Percentiles rank a stretch among this genome's conserved stretches.
phyloP scores from a whole-genome alignment of 2,113 vertebrate genomes.

The Ramphastos sulfuratus region DNA sequence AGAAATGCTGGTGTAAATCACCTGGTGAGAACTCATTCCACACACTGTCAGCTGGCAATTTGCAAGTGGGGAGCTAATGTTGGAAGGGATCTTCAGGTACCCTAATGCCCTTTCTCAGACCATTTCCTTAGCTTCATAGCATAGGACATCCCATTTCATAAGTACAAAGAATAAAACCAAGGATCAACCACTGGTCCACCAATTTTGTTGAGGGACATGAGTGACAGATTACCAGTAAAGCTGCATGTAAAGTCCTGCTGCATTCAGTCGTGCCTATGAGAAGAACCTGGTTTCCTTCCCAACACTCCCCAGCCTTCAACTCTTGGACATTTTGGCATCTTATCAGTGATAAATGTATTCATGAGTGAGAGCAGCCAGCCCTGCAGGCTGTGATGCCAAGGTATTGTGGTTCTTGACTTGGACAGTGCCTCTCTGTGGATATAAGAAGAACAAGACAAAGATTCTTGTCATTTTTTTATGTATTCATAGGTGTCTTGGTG shows the following conservation, averaged over 20 bases:
- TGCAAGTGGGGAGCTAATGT: neutral
- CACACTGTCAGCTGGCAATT: neutral
- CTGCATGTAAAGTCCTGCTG: neutral
- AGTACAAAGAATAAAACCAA: neutral
- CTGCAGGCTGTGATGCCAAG: neutral
- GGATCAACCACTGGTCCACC: neutral
- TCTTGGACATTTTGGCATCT: neutral
- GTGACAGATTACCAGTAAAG: neutral
- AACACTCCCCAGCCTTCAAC: neutral
- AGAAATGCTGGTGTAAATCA: neutral
- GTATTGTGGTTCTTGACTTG: constrained; percentile 17
- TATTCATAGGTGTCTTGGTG: neutral
- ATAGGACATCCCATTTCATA: neutral
- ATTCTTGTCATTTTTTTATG: neutral
- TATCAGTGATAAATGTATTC: neutral
- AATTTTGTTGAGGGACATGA: neutral
- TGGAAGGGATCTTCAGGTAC: neutral
- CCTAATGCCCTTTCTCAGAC: neutral
- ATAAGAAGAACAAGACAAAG: neutral
- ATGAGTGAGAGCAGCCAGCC: constrained; percentile 20
- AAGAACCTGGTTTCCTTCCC: neutral
- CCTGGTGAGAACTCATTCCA: neutral
- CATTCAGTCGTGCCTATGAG: neutral
- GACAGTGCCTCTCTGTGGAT: neutral
- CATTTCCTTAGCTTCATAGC: neutral